Evolutionary conservation across 2,888 invertebrate genomes (phyloP), one percentile per base, ranked within the genome.

Genomic region (Ormyrus rosae): DNA sequence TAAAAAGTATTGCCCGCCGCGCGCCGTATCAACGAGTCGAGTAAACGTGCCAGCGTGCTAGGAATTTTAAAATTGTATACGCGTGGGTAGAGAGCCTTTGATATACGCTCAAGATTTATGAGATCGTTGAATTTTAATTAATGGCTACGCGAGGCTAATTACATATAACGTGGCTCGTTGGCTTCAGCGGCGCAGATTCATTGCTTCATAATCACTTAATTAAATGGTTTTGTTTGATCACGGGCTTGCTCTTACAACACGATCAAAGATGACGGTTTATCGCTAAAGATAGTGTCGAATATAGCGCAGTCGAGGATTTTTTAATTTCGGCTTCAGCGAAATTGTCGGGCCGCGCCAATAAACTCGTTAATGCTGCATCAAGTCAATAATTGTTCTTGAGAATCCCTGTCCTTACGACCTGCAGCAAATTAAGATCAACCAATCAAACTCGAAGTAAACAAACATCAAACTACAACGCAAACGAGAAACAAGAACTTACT

Each of bases 81-180:
- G 34, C 34, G 34, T 34, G 34, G 34, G 61, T 9, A 10, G 34
- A 19, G 50, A 46, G n/a, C 7, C 51, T 65, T 60, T 67, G 70
- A 78, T 72, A 46, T 46, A 34, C 13, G 46, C 11, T 53, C 11
- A 7, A 68, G 61, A 79, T 79, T 79, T 74, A 64, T 51, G 69
- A 63, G 69, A 79, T 74, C 58, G 68, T 72, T 69, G 64, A 69
- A 79, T 74, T 74, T 74, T 74, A 79, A 79, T 74, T 79, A 79
- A 70, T 74, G 58, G 51, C 9, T 58, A 46, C 8, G 64, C 19
- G 60, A 56, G 63, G 64, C n/a, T 53, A 53, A 74, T 74, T 60
- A 55, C 46, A 13, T 53, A 34, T 6, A 45, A 58, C n/a, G 34
- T 56, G 19, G 46, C 48, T 51, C 63, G 71, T 55, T 60, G 61